phyloP scores from a whole-genome alignment of 1,140 invertebrate species.

The Leptestheria dahalacensis region DNA sequence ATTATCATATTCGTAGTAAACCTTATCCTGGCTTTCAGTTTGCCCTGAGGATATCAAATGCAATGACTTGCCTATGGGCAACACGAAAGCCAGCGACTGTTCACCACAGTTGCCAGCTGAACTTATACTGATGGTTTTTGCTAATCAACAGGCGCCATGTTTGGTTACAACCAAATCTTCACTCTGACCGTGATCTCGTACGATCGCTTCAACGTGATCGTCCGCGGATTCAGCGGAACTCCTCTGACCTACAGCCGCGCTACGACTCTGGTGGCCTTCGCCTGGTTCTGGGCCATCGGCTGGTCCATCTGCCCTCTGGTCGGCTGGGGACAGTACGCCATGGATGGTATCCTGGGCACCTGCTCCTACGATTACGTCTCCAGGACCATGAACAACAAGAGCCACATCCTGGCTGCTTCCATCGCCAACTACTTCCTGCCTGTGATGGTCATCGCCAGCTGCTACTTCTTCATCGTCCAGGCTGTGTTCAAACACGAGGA shows the following conservation, averaged over 20 bases:
- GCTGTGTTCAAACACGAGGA: constrained; percentile 32
- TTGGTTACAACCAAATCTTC: constrained; percentile 23
- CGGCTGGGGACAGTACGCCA: constrained; percentile 22
- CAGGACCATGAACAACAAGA: constrained; percentile 16
- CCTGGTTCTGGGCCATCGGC: constrained; percentile 23
- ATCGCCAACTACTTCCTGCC: constrained; percentile 22
- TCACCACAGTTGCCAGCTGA: background rate
- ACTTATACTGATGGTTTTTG: background rate
- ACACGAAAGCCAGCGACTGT: background rate
- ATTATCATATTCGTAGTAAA: background rate
- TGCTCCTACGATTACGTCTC: constrained; percentile 25
- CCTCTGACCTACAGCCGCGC: constrained; percentile 23
- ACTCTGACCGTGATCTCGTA: constrained; percentile 25
- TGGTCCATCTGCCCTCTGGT: constrained; percentile 24
- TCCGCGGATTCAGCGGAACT: constrained; percentile 23
- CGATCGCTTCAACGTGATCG: constrained; percentile 27
- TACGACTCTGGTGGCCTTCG: constrained; percentile 20
- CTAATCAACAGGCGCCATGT: constrained; percentile 20
- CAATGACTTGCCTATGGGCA: background rate
- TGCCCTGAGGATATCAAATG: background rate
- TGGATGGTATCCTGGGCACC: constrained; percentile 16
- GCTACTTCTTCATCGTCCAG: constrained; percentile 31
- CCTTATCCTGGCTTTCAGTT: background rate
- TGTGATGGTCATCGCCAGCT: constrained; percentile 24
- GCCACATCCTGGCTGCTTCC: constrained; percentile 20